These are phyloP conservation scores for Terebella lapidaria DNA, from an alignment of 2,888 invertebrate genomes.

Conservation along the genomic window DNA sequence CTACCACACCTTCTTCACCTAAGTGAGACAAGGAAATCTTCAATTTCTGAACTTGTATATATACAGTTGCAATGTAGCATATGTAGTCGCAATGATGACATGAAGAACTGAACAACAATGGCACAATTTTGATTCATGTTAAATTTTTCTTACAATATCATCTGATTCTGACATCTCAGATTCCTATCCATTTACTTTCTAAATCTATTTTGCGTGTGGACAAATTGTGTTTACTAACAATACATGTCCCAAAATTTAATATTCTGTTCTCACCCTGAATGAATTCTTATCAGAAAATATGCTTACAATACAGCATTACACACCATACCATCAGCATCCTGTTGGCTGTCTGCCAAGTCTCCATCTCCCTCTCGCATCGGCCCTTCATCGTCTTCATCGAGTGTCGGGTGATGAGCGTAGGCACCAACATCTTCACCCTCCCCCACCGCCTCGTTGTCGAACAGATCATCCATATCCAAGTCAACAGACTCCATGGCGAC, in stretches of 20 bases:
- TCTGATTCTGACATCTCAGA: not conserved
- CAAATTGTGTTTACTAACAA: no score
- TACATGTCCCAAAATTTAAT: no score
- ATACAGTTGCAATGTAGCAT: not conserved
- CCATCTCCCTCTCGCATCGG: constrained; percentile 6
- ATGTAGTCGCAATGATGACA: no score
- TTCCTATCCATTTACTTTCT: no score
- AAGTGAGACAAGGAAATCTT: not conserved
- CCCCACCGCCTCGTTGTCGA: constrained; percentile 12
- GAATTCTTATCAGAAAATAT: no score
- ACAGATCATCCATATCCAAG: constrained; percentile 21
- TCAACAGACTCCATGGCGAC: constrained; percentile 10
- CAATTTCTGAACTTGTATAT: not conserved
- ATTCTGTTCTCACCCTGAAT: no score
- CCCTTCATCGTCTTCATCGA: constrained; percentile 13
- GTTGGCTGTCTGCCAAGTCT: not conserved
- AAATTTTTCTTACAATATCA: not conserved
- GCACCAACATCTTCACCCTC: constrained; percentile 12
- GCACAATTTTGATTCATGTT: no score
- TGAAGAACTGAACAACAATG: no score
- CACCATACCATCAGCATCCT: no score
- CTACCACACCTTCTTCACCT: constrained; percentile 29
- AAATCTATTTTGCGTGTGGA: no score
- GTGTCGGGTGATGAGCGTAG: constrained; percentile 7
- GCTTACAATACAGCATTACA: no score